Evolutionary conservation across 1,140 invertebrate genomes (phyloP).

Genomic region (Leptopilina boulardi): DNA sequence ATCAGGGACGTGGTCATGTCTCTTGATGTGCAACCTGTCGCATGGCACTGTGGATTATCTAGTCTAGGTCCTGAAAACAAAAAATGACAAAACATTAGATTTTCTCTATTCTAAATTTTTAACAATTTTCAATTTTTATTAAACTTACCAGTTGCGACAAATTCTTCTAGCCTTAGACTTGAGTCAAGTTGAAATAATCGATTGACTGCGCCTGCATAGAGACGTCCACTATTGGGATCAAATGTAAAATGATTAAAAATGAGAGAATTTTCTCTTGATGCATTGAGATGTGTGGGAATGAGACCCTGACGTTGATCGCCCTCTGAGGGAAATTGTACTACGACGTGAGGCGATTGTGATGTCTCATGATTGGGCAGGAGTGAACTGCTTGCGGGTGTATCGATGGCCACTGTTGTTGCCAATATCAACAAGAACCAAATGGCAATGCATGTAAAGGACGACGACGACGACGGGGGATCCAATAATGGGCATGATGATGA

Average conservation of each 20-base stretch:
- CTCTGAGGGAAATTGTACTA: conserved; percentile 62
- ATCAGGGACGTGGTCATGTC: conserved; percentile 82
- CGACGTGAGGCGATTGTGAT: conserved; percentile 60
- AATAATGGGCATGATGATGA: conserved; percentile 11
- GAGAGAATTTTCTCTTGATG: conserved; percentile 67
- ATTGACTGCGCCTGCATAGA: conserved; percentile 91
- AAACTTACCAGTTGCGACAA: conserved; percentile 79
- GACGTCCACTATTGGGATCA: conserved; percentile 78
- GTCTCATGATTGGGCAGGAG: conserved; percentile 51
- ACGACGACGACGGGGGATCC: conserved; percentile 35
- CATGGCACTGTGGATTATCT: conserved; percentile 92
- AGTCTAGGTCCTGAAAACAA: conserved; percentile 82
- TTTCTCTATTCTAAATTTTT: too few species aligned
- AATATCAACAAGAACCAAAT: conserved; percentile 61
- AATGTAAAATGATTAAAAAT: conserved; percentile 80
- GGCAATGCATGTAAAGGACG: conserved; percentile 47
- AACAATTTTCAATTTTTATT: too few species aligned
- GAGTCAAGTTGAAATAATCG: conserved; percentile 88
- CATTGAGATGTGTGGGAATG: conserved; percentile 65
- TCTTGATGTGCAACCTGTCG: conserved; percentile 84
- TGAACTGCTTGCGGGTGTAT: conserved; percentile 51
- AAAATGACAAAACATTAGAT: neutral
- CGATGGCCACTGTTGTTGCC: conserved; percentile 58
- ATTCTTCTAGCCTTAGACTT: conserved; percentile 83
- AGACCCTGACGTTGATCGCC: conserved; percentile 51